Base-by-base conservation (phyloP, 2,797 vertebrate genomes). In the Leptodactylus fallax region DNA sequence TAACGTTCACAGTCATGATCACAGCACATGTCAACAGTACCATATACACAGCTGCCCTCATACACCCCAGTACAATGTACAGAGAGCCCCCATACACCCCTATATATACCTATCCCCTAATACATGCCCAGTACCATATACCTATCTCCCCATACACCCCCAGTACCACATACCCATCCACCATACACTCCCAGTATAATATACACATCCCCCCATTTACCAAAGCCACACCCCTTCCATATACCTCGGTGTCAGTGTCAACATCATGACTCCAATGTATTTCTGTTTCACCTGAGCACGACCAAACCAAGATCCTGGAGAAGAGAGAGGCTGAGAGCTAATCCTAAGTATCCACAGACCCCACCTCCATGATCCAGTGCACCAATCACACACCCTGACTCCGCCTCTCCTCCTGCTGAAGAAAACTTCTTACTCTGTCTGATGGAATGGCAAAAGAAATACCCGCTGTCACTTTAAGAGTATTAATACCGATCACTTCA, bases 401-500 rank as follows among this genome's bases (percentile, higher is more conserved):
- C 83, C 90, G 94, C 81, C 97, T 95, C 71, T 95, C 91, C n/a
- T 95, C 96, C 89, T 93, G 94, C 74, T 95, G 93, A 6, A 99
- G 95, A 91, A 99, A 99, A 74, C 93, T 92, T 84, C 92, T 95
- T 79, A 99, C 90, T 1, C 94, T 95, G 91, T 99, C 98, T 0
- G 98, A 98, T 0, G 98, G 98, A 90, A 99, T 99, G 79, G 98
- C 98, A 81, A 99, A 99, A 19, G 98, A 99, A 92, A 99, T 99
- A 67, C 98, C 98, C 0, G 98, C 94, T 0, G 97, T 99, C 92
- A 99, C 98, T 92, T 99, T 99, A 96, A 99, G 99, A 25, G 98
- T 99, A 92, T 99, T 99, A 91, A 99, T 98, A 0, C 98, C 98
- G 0, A 99, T 99, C 90, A 99, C 98, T 85, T 99, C 98, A 0